Evolutionary conservation across 37 sponge, comb jelly and placozoan species (phyloP).

Genomic region (Aphrocallistes beatrix): DNA sequence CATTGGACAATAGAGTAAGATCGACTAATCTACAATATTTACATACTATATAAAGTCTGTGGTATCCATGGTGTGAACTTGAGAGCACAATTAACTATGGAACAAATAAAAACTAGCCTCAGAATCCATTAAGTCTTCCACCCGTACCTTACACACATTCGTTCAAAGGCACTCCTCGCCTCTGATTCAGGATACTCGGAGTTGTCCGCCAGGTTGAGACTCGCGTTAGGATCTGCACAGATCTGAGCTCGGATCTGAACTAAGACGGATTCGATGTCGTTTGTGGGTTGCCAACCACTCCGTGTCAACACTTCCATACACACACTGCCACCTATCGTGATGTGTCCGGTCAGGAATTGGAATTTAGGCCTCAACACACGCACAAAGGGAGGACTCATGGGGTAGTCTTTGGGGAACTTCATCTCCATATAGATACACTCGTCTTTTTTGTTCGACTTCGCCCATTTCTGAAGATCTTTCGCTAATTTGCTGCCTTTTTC

Average conservation of each 20-base stretch:
- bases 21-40: too few species aligned
- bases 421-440: slow-evolving; percentile 44
- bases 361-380: slow-evolving; percentile 56
- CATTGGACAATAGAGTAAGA: too few species aligned
- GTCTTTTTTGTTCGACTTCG: slow-evolving; percentile 35
- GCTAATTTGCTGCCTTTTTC: slow-evolving; percentile 27
- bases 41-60: too few species aligned
- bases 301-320: slow-evolving; percentile 74
- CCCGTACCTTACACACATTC: slow-evolving; percentile 59
- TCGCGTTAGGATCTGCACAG: slow-evolving; percentile 48
- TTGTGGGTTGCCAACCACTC: slow-evolving; percentile 64
- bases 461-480: slow-evolving; percentile 42
- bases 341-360: slow-evolving; percentile 56
- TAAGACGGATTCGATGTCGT: slow-evolving; percentile 67
- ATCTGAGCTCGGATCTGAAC: slow-evolving; percentile 61
- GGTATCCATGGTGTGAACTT: too few species aligned
- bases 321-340: slow-evolving; percentile 62
- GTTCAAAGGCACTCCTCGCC: slow-evolving; percentile 52
- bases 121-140: slow-evolving; percentile 37
- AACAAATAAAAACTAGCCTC: too few species aligned
- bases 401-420: slow-evolving; percentile 77
- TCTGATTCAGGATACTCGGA: slow-evolving; percentile 43
- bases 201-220: slow-evolving; percentile 26
- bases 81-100: too few species aligned
- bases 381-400: slow-evolving; percentile 71